Base-by-base conservation (phyloP, 2,797 vertebrate species). In the Danio tinwini region DNA sequence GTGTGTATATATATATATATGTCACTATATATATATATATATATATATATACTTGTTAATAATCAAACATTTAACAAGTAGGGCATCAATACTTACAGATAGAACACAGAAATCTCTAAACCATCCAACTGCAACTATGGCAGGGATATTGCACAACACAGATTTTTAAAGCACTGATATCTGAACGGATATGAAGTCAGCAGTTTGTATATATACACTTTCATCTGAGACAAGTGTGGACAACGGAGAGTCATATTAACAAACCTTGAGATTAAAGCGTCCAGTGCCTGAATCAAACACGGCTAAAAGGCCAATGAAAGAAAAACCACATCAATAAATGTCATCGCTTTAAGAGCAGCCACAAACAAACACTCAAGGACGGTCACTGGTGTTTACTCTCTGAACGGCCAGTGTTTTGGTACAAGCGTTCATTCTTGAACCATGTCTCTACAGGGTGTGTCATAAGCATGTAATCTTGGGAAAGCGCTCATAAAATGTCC, bases 271-370 rank as follows among this genome's bases (percentile, higher is more conserved):
- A 92, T 92, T 91, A 94, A 92, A 89, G 85, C 82, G 90, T 91
- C 69, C 9, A 67, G 58, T 83, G 76, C 47, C 68, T 61, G 62
- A 82, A 79, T 81, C 90, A 93, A 93, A 93, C 91, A 89, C 90
- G 90, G 84, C 89, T 93, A 92, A 94, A 93, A 93, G 91, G 91
- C 86, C 88, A 89, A 91, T 93, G 93, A 92, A 94, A 93, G 88
- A 76, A 89, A 90, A 86, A 88, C 87, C 68, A 14, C 65, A 79
- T 85, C 88, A 88, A 92, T 94, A 94, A 93, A 93, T 39, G 87
- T 91, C 90, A 87, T 86, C 58, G 85, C 84, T 88, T 90, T 85
- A 89, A 91, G 17, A 69, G 67, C 71, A 74, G 67, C 14, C 76
- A 69, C 76, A 75, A 82, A 80, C 70, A 84, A 84, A 76, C 5